phyloP scores from a whole-genome alignment of 2,888 invertebrate genomes.

The Leucophenga montana region DNA sequence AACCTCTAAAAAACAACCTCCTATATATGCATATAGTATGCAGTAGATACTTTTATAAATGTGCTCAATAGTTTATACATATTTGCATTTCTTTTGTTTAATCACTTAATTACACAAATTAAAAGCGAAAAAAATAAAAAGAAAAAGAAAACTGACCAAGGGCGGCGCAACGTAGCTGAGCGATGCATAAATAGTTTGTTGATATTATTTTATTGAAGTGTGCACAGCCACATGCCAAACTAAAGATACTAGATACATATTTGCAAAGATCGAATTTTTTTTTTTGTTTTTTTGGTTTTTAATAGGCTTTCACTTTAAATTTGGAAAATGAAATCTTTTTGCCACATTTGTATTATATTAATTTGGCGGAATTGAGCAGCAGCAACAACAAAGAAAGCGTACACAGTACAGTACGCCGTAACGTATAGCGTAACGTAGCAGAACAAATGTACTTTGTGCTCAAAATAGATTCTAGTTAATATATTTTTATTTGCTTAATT shows the following conservation, averaged over 20 bases:
- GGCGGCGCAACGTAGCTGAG: too few relatives aligned
- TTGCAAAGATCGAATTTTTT: too few relatives aligned
- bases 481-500: constrained; percentile 28
- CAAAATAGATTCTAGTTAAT: too few relatives aligned
- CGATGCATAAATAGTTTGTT: not conserved
- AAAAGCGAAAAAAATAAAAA: not conserved
- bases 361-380: not conserved
- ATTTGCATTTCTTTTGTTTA: constrained; percentile 18
- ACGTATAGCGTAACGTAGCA: not conserved
- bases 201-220: not conserved
- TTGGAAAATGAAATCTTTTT: constrained; percentile 1
- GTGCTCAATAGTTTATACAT: too few relatives aligned
- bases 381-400: not conserved
- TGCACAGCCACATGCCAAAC: too few relatives aligned
- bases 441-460: constrained; percentile 33
- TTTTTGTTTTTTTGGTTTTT: too few relatives aligned
- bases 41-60: too few relatives aligned
- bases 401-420: too few relatives aligned
- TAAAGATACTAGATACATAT: too few relatives aligned
- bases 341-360: constrained; percentile 1
- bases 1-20: too few relatives aligned
- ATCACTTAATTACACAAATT: constrained; percentile 25
- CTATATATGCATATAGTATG: too few relatives aligned
- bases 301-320: not conserved
- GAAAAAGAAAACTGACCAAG: too few relatives aligned